Evolutionary conservation across 2,797 vertebrate genomes (phyloP).

Genomic region (Chelon auratus): DNA sequence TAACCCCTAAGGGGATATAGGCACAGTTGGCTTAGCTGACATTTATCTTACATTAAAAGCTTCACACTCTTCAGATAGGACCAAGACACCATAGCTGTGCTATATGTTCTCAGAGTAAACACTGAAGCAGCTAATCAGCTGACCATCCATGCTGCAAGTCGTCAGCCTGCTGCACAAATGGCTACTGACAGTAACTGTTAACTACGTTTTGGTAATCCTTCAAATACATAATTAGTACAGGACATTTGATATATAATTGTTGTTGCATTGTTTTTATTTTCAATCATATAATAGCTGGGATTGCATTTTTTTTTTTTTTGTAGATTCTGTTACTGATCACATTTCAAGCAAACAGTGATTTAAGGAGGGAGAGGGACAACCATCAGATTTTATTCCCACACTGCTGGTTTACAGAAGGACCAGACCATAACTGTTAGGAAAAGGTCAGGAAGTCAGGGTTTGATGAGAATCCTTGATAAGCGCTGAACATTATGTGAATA

Average conservation of each 20-base stretch:
- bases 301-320: not conserved
- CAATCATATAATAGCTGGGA: no score
- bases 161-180: not conserved
- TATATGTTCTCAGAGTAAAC: not conserved
- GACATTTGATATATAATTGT: not conserved
- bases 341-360: constrained; percentile 22
- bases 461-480: constrained; percentile 52
- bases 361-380: constrained; percentile 19
- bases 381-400: constrained; percentile 41
- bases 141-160: not conserved
- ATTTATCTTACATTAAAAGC: not conserved
- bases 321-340: constrained; percentile 4
- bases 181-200: not conserved
- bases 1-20: not conserved
- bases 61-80: not conserved
- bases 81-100: not conserved
- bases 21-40: not conserved
- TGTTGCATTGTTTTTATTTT: not conserved
- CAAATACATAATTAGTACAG: not conserved
- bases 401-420: constrained; percentile 33
- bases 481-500: not conserved
- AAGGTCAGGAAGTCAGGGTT: constrained; percentile 42
- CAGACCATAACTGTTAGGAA: constrained; percentile 33
- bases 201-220: constrained; percentile 3
- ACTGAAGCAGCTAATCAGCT: not conserved